These are phyloP conservation scores for Sussaba pulchella DNA, from an alignment of 2,888 invertebrate species.

Conservation along the genomic window DNA sequence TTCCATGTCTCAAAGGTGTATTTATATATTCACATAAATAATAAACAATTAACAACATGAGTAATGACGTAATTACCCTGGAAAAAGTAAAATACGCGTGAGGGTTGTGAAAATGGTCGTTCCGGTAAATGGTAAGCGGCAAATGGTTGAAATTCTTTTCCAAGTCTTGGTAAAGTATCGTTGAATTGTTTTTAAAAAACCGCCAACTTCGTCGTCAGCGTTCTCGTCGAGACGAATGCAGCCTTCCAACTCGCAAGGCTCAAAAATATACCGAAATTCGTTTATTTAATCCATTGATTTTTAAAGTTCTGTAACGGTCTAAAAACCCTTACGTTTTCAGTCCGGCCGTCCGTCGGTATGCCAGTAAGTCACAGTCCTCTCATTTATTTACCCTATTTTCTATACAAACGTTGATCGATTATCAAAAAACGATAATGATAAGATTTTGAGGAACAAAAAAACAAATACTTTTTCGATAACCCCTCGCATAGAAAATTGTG, in stretches of 20 bases:
- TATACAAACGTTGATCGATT: too few species aligned
- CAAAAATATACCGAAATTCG: slow-evolving; percentile 14
- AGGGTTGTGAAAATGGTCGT: slow-evolving; percentile 66
- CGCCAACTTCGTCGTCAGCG: slow-evolving; percentile 23
- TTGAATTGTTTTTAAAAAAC: slow-evolving; percentile 38
- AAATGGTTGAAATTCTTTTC: slow-evolving; percentile 61
- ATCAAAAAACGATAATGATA: too few species aligned
- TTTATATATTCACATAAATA: too few species aligned
- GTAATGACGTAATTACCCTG: slow-evolving; percentile 77
- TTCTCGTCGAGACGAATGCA: slow-evolving; percentile 51
- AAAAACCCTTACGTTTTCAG: too few species aligned
- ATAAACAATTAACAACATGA: too few species aligned
- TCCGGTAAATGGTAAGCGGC: slow-evolving; percentile 60
- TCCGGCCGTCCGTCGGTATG: too few species aligned
- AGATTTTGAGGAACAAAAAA: too few species aligned
- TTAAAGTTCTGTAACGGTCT: too few species aligned
- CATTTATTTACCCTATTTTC: too few species aligned
- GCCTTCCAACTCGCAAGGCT: slow-evolving; percentile 62
- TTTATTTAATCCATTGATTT: background rate
- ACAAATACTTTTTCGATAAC: too few species aligned
- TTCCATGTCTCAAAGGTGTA: background rate
- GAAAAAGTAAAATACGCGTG: slow-evolving; percentile 71
- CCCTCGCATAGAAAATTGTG: too few species aligned
- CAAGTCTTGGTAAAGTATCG: slow-evolving; percentile 57
- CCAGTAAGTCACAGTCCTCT: too few species aligned